Evolutionary conservation across 2,888 invertebrate species (phyloP), one percentile per base, ranked within the genome.

Genomic region (Idaea dimidiata): DNA sequence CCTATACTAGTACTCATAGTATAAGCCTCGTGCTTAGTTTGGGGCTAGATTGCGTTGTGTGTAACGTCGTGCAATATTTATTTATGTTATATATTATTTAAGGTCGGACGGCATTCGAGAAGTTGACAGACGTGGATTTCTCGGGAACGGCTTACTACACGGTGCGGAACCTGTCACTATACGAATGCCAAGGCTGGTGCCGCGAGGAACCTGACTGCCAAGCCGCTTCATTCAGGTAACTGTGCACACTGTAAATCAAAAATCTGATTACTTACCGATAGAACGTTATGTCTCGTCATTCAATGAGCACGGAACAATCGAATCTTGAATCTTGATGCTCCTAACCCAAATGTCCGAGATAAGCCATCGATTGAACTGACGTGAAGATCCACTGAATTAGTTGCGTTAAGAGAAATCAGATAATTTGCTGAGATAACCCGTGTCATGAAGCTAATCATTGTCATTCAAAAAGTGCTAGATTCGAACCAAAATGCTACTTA

Each of bases 171-270:
- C 93, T 98, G 57, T 97, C 97, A 16, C 93, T 98, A 58, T 97
- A 97, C 92, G 98, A 98, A 88, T 98, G 98, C 86, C 97, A 98
- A 84, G 97, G 97, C 43, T 98, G 98, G 98, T 98, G 98, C 85
- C 94, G 97, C 59, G 97, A 98, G 82, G 98, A 98, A 78, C 95
- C 96, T 0, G 97, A 97, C 80, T 98, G 98, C 80, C 97, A 97
- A 80, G 97, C 98, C 1, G 98, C 97, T 6, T 96, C 97, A 3
- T 98, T 98, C 86, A 95, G 95, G 95, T 95, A 75, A 43, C 43
- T 43, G 43, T 43, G 43, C 43, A 14, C 43, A 43, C 43, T 43
- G 14, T 43, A 43, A 3, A n/a, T n/a, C n/a, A 43, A 56, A 18
- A 16, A 54, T 56, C 17, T 56, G 18, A 54, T 54, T 54, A 54